Conservation (phyloP, 2,113 vertebrate species). For the Eleginops maclovinus region DNA sequence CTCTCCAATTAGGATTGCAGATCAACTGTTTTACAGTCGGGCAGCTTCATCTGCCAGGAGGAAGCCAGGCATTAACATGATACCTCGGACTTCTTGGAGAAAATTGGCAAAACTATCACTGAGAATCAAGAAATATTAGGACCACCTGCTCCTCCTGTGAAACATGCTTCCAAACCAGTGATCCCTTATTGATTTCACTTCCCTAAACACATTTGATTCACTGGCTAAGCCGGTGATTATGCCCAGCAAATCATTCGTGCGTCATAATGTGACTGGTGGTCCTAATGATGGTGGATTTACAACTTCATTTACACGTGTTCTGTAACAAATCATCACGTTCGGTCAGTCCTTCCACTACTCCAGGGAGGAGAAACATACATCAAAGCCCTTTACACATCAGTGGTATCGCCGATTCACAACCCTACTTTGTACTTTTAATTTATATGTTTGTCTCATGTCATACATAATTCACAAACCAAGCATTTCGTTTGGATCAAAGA, state of each 20-base stretch:
- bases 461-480: not conserved
- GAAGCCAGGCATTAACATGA: conserved; percentile 31
- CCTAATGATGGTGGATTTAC: conserved; percentile 52
- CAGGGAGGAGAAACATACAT: conserved; percentile 16
- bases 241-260: conserved; percentile 19
- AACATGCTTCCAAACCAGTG: conserved; percentile 17
- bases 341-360: not conserved
- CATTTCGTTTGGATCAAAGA: not conserved
- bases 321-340: conserved; percentile 22
- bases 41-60: conserved; percentile 26
- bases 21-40: conserved; percentile 48
- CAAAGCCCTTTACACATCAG: not conserved
- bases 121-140: conserved; percentile 59
- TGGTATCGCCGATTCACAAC: not conserved
- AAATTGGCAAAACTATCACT: conserved; percentile 17
- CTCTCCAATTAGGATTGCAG: conserved; percentile 59
- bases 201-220: conserved; percentile 19
- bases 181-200: conserved; percentile 43
- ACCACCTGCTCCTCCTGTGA: conserved; percentile 61
- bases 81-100: conserved; percentile 24
- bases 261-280: conserved; percentile 34
- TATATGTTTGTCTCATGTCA: not conserved
- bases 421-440: not conserved
- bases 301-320: conserved; percentile 12
- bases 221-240: conserved; percentile 12